Evolutionary conservation across 2,797 vertebrate genomes (phyloP).

Genomic region (Chanos chanos): DNA sequence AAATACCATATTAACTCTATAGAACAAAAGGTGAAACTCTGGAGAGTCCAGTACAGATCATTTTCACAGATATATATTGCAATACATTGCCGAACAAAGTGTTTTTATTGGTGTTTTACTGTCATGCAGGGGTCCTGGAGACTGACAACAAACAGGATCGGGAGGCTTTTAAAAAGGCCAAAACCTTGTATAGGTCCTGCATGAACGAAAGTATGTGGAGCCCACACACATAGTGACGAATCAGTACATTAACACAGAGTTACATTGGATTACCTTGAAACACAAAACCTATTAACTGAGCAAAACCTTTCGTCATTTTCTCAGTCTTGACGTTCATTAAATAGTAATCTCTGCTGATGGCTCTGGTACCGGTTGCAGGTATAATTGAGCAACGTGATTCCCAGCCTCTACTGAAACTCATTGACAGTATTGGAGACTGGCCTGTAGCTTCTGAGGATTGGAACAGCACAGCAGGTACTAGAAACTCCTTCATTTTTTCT

Average conservation of each 20-base stretch:
- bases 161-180: conserved; percentile 88
- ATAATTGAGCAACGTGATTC: conserved; percentile 89
- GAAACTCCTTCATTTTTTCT: conserved; percentile 25
- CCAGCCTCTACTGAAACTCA: conserved; percentile 80
- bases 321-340: too few species aligned
- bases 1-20: too few species aligned
- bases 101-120: not conserved
- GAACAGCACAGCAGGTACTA: conserved; percentile 78
- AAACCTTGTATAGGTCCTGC: conserved; percentile 89
- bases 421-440: conserved; percentile 84
- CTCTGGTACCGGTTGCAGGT: conserved; percentile 60
- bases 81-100: too few species aligned
- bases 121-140: conserved; percentile 83
- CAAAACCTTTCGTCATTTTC: too few species aligned
- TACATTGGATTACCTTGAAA: too few species aligned
- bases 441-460: conserved; percentile 86
- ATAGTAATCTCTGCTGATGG: not conserved
- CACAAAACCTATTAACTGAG: too few species aligned
- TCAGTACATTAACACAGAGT: not conserved
- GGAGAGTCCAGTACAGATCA: too few species aligned
- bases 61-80: too few species aligned
- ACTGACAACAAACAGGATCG: conserved; percentile 73
- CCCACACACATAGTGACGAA: too few species aligned
- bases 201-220: conserved; percentile 89
- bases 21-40: too few species aligned